Percentiles rank a stretch among this genome's conserved stretches.
Evolutionary conservation across 2,113 vertebrate species (phyloP).

Genomic region (Rhineura floridana): DNA sequence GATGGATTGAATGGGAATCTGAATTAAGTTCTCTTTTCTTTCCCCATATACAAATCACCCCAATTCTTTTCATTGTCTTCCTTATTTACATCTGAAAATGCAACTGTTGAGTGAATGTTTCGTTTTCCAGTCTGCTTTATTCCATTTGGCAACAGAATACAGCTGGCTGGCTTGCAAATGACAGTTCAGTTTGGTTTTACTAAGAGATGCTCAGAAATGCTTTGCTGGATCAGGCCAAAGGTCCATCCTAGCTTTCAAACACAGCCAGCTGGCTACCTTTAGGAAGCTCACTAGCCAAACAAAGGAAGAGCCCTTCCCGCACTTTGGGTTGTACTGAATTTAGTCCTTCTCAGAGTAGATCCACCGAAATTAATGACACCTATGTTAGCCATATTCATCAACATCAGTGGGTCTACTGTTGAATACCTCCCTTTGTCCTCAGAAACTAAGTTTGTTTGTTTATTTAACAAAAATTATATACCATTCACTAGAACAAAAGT

Average conservation of each 20-base stretch:
- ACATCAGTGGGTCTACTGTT: too few relatives aligned
- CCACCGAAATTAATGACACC: too few relatives aligned
- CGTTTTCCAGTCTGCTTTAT: not conserved
- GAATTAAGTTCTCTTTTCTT: not conserved
- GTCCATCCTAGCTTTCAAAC: not conserved
- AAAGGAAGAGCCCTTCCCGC: too few relatives aligned
- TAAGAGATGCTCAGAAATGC: not conserved
- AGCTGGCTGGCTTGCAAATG: not conserved
- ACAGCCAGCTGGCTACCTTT: not conserved
- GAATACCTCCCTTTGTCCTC: too few relatives aligned
- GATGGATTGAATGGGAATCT: slow-evolving; percentile 14
- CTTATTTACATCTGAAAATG: not conserved
- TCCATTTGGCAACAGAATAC: not conserved
- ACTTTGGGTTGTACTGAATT: not conserved
- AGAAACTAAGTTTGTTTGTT: too few relatives aligned
- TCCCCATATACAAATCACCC: not conserved
- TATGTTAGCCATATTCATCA: too few relatives aligned
- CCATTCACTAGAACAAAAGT: too few relatives aligned
- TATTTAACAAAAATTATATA: too few relatives aligned
- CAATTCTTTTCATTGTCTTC: not conserved
- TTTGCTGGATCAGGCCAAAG: not conserved
- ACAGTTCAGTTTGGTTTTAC: not conserved
- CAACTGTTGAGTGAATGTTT: not conserved
- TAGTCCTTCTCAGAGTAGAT: too few relatives aligned
- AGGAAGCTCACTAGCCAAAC: not conserved